Evolutionary conservation across 2,797 vertebrate species (phyloP), one percentile per base, ranked within the genome.

Genomic region (Enteromius treurensis): DNA sequence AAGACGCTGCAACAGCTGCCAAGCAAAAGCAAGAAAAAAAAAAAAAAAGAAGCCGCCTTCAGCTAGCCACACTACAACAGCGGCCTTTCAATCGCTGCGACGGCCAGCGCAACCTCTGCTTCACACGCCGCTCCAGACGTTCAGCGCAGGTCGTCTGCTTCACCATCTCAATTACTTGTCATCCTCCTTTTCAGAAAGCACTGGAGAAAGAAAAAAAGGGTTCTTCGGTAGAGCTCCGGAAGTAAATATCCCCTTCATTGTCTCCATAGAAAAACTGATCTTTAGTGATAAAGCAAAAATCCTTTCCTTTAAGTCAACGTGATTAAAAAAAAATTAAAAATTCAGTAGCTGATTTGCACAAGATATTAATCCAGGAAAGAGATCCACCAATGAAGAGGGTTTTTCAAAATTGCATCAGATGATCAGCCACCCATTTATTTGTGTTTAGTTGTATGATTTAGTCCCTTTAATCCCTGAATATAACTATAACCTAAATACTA

Each of bases 1-100:
- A 86, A 87, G 89, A 88, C 83, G 79, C 83, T 6, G 45, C 77
- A 85, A 26, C 75, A 11, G 85, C 88, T 90, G 88, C 88, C 85
- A 83, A 64, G 53, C 75, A 49, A 77, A 83, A 62, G 51, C 8
- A 53, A 32, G 23, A 69, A 83, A 84, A 29, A 32, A 40, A 29
- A 37, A 69, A 83, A 84, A 29, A 32, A 40, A 83, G 62, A 75
- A 34, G 9, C 26, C 2, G 4, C 58, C 45, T 68, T 55, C 49
- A 29, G 29, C 49, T n/a, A 73, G 75, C 68, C 79, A 29, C 42
- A 40, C 23, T 45, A 82, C 60, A 78, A 62, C 42, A 21, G 19
- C 5, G 37, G 32, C 9, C 42, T 67, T 83, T 80, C 42, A 68
- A 70, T 47, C 15, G 62, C 62, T 17, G 29, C 7, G 62, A 53